Base-by-base conservation (phyloP, 2,888 invertebrate species). In the Euclidia mi region DNA sequence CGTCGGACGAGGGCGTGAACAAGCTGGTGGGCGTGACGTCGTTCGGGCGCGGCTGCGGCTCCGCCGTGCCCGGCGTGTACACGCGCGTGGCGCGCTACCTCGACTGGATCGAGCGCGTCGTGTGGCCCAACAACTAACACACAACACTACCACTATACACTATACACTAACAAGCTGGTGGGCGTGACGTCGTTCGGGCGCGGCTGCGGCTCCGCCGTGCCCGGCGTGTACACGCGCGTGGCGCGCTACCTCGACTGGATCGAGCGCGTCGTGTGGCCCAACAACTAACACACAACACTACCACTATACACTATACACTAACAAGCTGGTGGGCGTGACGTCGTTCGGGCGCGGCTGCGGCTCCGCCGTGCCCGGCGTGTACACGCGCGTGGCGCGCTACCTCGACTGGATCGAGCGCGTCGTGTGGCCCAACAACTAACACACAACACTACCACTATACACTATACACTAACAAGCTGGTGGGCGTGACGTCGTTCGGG, bases 291-390 rank as follows among this genome's bases (percentile, higher is more conserved):
- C n/a, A 2, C n/a, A 2, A n/a, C n/a, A n/a, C n/a, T n/a, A n/a
- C n/a, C n/a, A n/a, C n/a, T n/a, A n/a, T n/a, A n/a, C n/a, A n/a
- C n/a, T n/a, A n/a, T n/a, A n/a, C n/a, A n/a, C n/a, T n/a, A 90
- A 86, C 75, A 79, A 85, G 1, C 57, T 95, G 15, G 79, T 94
- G 2, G 95, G 94, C 10, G 80, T 95, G 56, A 94, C 94, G 65
- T 94, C 95, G 1, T 94, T 93, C 79, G 95, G 95, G 0, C 87
- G 85, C 48, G 91, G 91, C 52, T 95, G 95, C 78, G 94, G 90
- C 18, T 85, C 88, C 1, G 64, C 82, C 14, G 79, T 86, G 20
- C 94, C 94, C 20, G 94, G 91, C 17, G 91, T 94, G 6, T 95
- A 94, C 82, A 91, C 91, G 6, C 84, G 91, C 38, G 76, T 95